Conservation (phyloP, 2,113 vertebrate species). For the Pseudolaguvia tuberculata region DNA sequence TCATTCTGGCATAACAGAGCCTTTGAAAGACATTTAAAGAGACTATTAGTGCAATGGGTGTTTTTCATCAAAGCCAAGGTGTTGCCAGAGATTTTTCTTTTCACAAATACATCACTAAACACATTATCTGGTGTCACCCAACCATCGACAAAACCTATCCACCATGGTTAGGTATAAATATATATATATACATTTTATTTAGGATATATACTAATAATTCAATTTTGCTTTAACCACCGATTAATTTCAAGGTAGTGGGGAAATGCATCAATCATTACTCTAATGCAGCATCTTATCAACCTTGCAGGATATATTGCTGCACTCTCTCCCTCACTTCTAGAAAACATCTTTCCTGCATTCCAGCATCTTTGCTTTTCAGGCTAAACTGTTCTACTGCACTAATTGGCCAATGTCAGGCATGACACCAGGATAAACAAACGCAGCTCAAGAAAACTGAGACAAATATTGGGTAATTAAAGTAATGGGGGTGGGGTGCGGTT, state of each 20-base stretch:
- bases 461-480: conserved; percentile 90
- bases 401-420: conserved; percentile 86
- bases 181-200: too few species aligned
- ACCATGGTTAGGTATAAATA: too few species aligned
- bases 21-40: conserved; percentile 63
- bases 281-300: conserved; percentile 13
- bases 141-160: not conserved
- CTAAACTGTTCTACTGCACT: conserved; percentile 87
- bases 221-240: too few species aligned
- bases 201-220: too few species aligned
- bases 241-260: not conserved
- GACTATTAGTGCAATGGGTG: conserved; percentile 61
- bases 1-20: conserved; percentile 64
- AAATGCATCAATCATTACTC: conserved; percentile 8
- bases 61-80: conserved; percentile 60
- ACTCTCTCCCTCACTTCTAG: conserved; percentile 46
- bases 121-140: not conserved
- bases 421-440: conserved; percentile 87
- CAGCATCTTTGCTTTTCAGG: conserved; percentile 60
- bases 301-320: conserved; percentile 19
- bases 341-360: conserved; percentile 59
- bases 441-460: conserved; percentile 79
- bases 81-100: conserved; percentile 6
- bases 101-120: conserved; percentile 11
- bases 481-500: conserved; percentile 56